Conservation (phyloP, 1,140 invertebrate genomes). For the Bombyx mori region ASM3026992v2 NC_085115.1:9235501-9236000, state of each 20-base stretch:
- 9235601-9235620: slow-evolving; percentile 21
- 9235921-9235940: slow-evolving; percentile 36
- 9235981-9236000: slow-evolving; percentile 46
- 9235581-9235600: slow-evolving; percentile 49
- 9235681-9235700: slow-evolving; percentile 12
- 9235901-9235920: slow-evolving; percentile 38
- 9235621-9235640: slow-evolving; percentile 30
- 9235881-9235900: slow-evolving; percentile 35
- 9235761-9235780: slow-evolving; percentile 29
- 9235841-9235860: slow-evolving; percentile 30
- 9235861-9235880: slow-evolving; percentile 36
- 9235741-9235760: slow-evolving; percentile 26
- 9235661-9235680: slow-evolving; percentile 45
- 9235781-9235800: slow-evolving; percentile 26
- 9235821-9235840: slow-evolving; percentile 39
- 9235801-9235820: slow-evolving; percentile 31
- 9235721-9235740: slow-evolving; percentile 10
- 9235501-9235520: slow-evolving; percentile 24
- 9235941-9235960: slow-evolving; percentile 57
- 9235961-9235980: slow-evolving; percentile 38
- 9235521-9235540: slow-evolving; percentile 40
- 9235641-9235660: slow-evolving; percentile 44
- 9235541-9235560: slow-evolving; percentile 48
- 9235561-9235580: slow-evolving; percentile 48
- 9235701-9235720: slow-evolving; percentile 7